Evolutionary conservation across 2,888 invertebrate species (phyloP).

Genomic region (Dryadula phaetusa): DNA sequence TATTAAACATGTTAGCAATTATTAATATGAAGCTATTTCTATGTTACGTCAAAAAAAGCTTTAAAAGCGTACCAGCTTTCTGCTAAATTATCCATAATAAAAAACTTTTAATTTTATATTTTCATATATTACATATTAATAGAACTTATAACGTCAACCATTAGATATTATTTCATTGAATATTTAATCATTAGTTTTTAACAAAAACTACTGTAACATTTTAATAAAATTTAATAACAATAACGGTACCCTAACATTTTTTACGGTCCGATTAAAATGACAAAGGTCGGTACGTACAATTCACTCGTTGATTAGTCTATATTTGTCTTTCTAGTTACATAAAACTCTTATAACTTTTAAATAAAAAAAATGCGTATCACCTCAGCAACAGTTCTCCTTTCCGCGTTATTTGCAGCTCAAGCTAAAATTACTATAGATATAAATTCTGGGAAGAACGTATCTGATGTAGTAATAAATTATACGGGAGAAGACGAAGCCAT

Average conservation of each 20-base stretch:
- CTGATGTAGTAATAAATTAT: conserved; percentile 53
- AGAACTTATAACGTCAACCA: too few species aligned
- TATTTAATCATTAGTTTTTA: background rate
- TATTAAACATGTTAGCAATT: too few species aligned
- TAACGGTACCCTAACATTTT: conserved; percentile 6
- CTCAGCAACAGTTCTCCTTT: conserved; percentile 6
- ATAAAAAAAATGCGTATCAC: conserved; percentile 18
- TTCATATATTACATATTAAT: too few species aligned
- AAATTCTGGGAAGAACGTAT: conserved; percentile 43
- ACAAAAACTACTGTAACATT: background rate
- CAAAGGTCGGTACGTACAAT: background rate
- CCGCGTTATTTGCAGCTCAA: conserved; percentile 42
- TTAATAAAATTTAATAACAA: background rate
- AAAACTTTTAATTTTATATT: too few species aligned
- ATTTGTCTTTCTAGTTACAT: conserved; percentile 4
- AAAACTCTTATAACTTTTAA: conserved; percentile 2
- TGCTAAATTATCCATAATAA: too few species aligned
- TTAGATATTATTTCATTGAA: too few species aligned
- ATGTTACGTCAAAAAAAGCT: too few species aligned
- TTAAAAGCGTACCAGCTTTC: too few species aligned
- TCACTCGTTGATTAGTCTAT: background rate
- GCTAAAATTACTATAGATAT: conserved; percentile 61
- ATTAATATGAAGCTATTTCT: too few species aligned
- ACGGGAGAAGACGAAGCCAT: conserved; percentile 58
- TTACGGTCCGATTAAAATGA: conserved; percentile 11